Evolutionary conservation across 2,888 invertebrate genomes (phyloP).

Genomic region (Rosalia funebris): DNA sequence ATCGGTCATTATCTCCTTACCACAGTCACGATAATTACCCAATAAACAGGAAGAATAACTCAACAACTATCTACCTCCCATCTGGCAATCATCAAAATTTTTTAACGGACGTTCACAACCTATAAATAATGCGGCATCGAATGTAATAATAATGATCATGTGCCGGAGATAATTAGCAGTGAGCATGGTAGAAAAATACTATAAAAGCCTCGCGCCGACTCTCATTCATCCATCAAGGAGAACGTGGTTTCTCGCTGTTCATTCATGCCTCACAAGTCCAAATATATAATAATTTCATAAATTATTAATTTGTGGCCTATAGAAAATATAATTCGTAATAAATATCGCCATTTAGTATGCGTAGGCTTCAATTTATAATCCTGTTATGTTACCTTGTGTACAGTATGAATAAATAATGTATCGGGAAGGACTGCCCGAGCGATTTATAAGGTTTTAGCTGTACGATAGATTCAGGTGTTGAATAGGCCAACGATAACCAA

Average conservation of each 20-base stretch:
- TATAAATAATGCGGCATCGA: conserved; percentile 7
- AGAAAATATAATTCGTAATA: conserved; percentile 10
- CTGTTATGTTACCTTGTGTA: conserved; percentile 12
- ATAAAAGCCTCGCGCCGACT: conserved; percentile 15
- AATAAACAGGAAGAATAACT: too few species aligned
- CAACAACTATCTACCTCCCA: too few species aligned
- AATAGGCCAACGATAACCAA: too few species aligned
- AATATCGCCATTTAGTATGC: conserved; percentile 7
- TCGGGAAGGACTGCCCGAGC: too few species aligned
- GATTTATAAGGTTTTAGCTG: too few species aligned
- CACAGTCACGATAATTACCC: too few species aligned
- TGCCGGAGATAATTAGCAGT: conserved; percentile 8
- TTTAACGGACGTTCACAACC: too few species aligned
- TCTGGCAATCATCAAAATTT: too few species aligned
- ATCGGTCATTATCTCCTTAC: too few species aligned
- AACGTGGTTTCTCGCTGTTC: too few species aligned
- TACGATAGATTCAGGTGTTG: too few species aligned
- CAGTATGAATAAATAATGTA: background rate
- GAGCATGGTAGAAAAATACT: conserved; percentile 13
- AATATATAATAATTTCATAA: conserved; percentile 16
- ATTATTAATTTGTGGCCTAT: conserved; percentile 23
- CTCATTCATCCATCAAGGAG: too few species aligned
- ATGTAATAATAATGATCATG: conserved; percentile 14
- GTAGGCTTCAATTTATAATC: conserved; percentile 18
- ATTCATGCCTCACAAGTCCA: conserved; percentile 11